phyloP scores from a whole-genome alignment of 2,113 vertebrate genomes.

The Nothobranchius kuhntae region DNA sequence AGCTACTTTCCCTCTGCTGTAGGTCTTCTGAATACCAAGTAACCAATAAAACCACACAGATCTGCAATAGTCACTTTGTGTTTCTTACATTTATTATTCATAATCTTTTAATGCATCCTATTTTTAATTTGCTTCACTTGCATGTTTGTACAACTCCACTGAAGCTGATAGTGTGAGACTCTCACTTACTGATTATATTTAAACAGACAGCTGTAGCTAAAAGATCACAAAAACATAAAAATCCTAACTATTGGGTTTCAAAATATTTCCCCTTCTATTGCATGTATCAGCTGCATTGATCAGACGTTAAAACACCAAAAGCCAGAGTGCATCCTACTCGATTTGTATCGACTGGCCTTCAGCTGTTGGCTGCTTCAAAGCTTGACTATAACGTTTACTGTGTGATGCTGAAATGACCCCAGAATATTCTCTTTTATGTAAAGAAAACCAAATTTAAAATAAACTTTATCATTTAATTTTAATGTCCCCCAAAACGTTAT shows the following conservation, averaged over 20 bases:
- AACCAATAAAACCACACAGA: no score
- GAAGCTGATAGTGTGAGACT: no score
- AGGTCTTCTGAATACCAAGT: no score
- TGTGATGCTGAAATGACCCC: constrained; percentile 42
- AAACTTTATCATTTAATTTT: no score
- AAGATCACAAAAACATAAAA: background rate
- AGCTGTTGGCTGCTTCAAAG: constrained; percentile 58
- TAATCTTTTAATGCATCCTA: no score
- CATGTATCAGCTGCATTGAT: constrained; percentile 32
- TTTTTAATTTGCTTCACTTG: no score
- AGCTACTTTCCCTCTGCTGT: no score
- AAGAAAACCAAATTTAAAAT: constrained; percentile 1
- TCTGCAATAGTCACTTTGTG: no score
- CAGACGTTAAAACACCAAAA: constrained; percentile 49
- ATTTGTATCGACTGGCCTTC: constrained; percentile 65
- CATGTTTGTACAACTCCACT: no score
- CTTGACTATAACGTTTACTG: constrained; percentile 38
- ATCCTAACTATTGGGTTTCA: constrained; percentile 25
- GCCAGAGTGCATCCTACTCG: constrained; percentile 53
- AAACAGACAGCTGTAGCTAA: background rate
- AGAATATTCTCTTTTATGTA: constrained; percentile 52
- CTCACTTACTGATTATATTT: background rate
- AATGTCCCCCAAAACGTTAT: no score
- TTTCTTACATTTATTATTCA: no score
- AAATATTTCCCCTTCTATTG: constrained; percentile 29